These are phyloP conservation scores for Heliconius ethilla DNA, from an alignment of 2,888 invertebrate species.

Conservation along the genomic window DNA sequence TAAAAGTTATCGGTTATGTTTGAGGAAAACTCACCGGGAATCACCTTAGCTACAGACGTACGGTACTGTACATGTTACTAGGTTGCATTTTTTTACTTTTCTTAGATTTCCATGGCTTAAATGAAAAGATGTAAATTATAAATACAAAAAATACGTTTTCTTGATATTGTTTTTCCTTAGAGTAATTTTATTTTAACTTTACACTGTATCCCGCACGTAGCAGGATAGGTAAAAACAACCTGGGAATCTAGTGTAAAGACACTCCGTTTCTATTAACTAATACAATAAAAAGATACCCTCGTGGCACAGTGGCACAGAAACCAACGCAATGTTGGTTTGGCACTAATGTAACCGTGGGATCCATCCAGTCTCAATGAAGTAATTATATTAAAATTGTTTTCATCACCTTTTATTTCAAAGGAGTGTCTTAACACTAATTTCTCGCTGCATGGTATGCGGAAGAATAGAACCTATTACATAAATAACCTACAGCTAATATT, in stretches of 20 bases:
- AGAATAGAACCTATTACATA: no score
- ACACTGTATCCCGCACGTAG: background rate
- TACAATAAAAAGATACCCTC: background rate
- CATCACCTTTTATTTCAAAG: no score
- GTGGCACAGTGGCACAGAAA: background rate
- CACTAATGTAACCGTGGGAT: background rate
- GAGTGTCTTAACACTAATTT: no score
- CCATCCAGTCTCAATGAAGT: background rate
- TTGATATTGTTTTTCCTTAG: background rate
- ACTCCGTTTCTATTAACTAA: no score
- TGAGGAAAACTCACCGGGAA: background rate
- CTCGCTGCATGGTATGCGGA: no score
- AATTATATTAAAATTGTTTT: no score
- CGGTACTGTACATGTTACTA: conserved; percentile 5
- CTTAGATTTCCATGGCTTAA: background rate
- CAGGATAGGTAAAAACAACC: background rate
- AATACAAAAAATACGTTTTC: background rate
- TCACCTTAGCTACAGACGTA: background rate
- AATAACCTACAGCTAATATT: no score
- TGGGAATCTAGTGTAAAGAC: background rate
- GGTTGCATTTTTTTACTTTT: background rate
- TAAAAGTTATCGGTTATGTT: background rate
- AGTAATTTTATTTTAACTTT: background rate
- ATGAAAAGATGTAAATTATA: background rate
- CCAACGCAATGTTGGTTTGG: no score